Base-by-base conservation (phyloP, 2,113 vertebrate genomes). In the Chloropsis cyanopogon region DNA sequence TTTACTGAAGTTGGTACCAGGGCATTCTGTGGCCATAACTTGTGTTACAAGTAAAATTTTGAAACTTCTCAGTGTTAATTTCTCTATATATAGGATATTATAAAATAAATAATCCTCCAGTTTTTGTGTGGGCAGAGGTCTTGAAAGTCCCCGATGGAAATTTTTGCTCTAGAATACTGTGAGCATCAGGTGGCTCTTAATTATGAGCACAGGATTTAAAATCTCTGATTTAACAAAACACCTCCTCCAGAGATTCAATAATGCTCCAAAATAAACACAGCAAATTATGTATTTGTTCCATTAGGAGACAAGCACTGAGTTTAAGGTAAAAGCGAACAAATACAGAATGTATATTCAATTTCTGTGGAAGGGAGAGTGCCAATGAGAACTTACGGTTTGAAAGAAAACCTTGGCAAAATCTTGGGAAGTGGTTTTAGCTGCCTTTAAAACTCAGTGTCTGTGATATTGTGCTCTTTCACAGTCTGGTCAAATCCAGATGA, bases 351-450 rank as follows among this genome's bases (percentile, higher is more conserved):
- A 7, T 14, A 6, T 50, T 49, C 12, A 15, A 33, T 11, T 77
- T 77, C 28, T 50, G 0, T 19, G 35, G 57, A 85, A 53, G 37
- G 9, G 80, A 11, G 23, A 37, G 24, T 33, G n/a, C 8, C 17
- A 37, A 0, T 47, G 17, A 59, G 19, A 52, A 53, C 4, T 72
- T 33, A 9, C 0, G 0, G 0, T 37, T 88, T 71, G 20, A 66
- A 69, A 57, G 13, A 47, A 63, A 54, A 11, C 22, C 37, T 31
- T 56, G 46, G 37, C 12, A 47, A 59, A 50, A 12, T 21, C 41
- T n/a, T 60, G 49, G 41, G 17, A 73, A 44, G 12, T 33, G 21
- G 15, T 73, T 79, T 24, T 33, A 69, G 14, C 23, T 21, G 1
- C 1, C 1, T 61, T 71, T 57, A 46, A 65, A 82, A 39, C 26